phyloP scores from a whole-genome alignment of 2,113 vertebrate genomes.

The Chamaetylas fuelleborni region DNA sequence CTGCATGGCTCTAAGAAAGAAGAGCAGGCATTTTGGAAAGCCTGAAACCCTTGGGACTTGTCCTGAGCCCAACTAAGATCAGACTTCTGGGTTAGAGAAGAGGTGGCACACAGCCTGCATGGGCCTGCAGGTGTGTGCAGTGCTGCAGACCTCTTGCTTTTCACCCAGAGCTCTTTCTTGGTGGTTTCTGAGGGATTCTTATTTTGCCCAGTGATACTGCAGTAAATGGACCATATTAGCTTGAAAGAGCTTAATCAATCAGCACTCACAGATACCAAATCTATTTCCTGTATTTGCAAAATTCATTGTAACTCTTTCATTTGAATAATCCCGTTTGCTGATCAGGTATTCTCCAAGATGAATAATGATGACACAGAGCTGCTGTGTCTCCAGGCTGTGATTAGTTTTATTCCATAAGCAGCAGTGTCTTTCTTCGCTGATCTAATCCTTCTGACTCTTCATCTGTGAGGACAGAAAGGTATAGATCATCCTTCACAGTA shows the following conservation, averaged over 20 bases:
- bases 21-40: not conserved
- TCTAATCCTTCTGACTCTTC: not conserved
- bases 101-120: not conserved
- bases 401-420: not conserved
- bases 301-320: not conserved
- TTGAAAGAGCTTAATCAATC: slow-evolving; percentile 10
- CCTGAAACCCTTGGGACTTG: not conserved
- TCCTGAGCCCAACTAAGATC: not conserved
- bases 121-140: not conserved
- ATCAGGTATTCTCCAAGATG: not conserved
- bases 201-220: not conserved
- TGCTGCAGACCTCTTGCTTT: not conserved
- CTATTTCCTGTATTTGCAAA: slow-evolving; percentile 40
- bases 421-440: not conserved
- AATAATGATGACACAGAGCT: not conserved
- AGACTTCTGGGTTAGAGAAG: not conserved
- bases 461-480: not conserved
- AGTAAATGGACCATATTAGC: not conserved
- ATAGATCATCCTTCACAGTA: not conserved
- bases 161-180: not conserved
- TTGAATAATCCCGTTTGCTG: not conserved
- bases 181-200: not conserved
- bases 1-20: not conserved
- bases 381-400: not conserved
- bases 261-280: not conserved